A percentile compares a stretch with the other conserved stretches of the same genome.
Evolutionary conservation across 2,888 invertebrate genomes (phyloP).

Genomic region (Lamellibrachia columna): DNA sequence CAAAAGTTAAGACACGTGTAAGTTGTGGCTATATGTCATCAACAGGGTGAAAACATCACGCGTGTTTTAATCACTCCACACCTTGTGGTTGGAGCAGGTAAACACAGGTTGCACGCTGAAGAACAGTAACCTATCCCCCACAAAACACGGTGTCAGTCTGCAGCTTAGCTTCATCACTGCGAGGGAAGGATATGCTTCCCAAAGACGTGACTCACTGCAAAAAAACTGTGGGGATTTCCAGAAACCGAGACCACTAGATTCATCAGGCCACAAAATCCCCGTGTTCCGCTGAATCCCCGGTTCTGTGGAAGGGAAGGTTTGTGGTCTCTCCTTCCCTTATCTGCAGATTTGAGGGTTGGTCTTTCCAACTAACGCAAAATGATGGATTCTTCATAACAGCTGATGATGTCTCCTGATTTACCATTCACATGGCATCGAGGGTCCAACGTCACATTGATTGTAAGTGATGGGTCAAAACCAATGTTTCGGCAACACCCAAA

Average conservation of each 20-base stretch:
- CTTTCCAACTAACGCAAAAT: not conserved
- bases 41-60: too few species aligned
- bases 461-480: not conserved
- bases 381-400: not conserved
- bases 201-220: not conserved
- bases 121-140: not conserved
- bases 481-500: not conserved
- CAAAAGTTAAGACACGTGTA: too few species aligned
- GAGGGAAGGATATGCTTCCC: not conserved
- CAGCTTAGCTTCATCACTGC: not conserved
- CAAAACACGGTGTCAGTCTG: not conserved
- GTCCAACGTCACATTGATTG: not conserved
- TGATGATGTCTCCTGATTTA: not conserved
- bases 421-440: not conserved
- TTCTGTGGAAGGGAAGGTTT: not conserved
- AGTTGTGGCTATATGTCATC: not conserved
- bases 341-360: not conserved
- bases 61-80: not conserved
- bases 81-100: not conserved
- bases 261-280: not conserved
- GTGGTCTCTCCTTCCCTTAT: not conserved
- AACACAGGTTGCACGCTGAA: not conserved
- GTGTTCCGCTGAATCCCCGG: not conserved
- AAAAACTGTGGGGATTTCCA: not conserved
- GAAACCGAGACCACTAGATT: not conserved